Base-by-base conservation (phyloP, 2,113 vertebrate species). In the Orycteropus afer region DNA sequence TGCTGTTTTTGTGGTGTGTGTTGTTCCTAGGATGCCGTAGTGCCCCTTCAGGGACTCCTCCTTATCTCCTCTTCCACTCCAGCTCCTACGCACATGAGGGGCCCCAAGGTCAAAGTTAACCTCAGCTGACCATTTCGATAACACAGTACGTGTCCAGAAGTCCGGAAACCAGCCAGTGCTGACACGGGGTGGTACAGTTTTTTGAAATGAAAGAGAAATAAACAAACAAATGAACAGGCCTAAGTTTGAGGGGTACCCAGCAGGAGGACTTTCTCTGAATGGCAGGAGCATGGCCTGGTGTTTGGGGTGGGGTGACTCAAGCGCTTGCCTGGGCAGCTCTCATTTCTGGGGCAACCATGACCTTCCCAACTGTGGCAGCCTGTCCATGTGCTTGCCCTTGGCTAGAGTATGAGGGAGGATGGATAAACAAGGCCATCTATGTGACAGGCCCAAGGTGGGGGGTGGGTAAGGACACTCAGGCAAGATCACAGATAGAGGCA, bases 21-120 rank as follows among this genome's bases (percentile, higher is more conserved):
- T 89, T 32, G 47, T 37, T 80, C 25, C 32, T 47, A 37, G 53
- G 78, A 47, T 17, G 8, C 40, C 51, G 3, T 8, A 25, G 40
- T 11, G 4, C 37, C 42, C 23, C 53, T 1, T 22, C 34, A 9
- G 7, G 77, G 27, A 10, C 65, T 57, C 34, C 25, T 59, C 84
- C 45, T 77, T 71, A 53, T 73, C 49, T 86, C 49, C 69, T 85
- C 4, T 22, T 45, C 37, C 61, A 86, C 45, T 27, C 2, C 0
- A 37, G 8, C 57, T 82, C n/a, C 51, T 51, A 40, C 37, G 59
- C 71, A 34, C 2, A 0, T 0, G 29, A 90, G 69, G 49, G 53
- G 32, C 40, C 71, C 93, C 83, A 42, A 53, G 69, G 67, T 74
- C 87, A 49, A 49, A 53, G 59, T 67, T 84, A 49, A 83, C 40